Conservation (phyloP, 2,888 invertebrate species). For the Parapristionchus giblindavisi region DNA sequence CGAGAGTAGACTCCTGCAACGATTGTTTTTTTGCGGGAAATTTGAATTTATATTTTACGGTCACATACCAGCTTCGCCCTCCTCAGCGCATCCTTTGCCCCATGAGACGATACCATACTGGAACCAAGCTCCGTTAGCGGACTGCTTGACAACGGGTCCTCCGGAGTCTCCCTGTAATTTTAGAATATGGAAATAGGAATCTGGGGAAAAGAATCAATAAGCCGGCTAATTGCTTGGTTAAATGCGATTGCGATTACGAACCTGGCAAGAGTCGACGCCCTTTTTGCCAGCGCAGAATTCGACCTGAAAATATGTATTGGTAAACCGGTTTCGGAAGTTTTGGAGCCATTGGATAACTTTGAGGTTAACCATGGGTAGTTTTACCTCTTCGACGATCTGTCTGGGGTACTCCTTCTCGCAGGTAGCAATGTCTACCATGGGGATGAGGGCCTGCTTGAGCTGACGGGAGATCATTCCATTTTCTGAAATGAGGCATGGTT, state of each 20-base stretch:
- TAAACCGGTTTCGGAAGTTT: neutral
- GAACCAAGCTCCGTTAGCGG: constrained; percentile 34
- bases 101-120: constrained; percentile 38
- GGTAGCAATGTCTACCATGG: constrained; percentile 42
- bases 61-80: constrained; percentile 32
- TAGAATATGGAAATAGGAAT: neutral
- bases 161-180: constrained; percentile 37
- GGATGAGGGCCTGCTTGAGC: constrained; percentile 45
- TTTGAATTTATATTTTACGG: neutral
- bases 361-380: neutral
- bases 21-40: neutral
- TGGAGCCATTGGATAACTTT: neutral
- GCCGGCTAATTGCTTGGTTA: neutral
- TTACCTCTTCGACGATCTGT: constrained; percentile 40
- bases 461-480: constrained; percentile 39
- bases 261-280: constrained; percentile 39
- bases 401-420: constrained; percentile 46
- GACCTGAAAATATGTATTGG: constrained; percentile 48
- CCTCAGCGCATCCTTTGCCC: constrained; percentile 39
- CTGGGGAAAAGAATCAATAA: neutral
- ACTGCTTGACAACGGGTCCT: constrained; percentile 31
- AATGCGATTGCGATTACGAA: neutral
- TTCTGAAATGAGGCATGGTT: constrained; percentile 29
- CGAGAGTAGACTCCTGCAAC: constrained; percentile 40
- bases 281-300: constrained; percentile 51